Base-by-base conservation (phyloP, 2,113 vertebrate species). In the Corynorhinus townsendii region DNA sequence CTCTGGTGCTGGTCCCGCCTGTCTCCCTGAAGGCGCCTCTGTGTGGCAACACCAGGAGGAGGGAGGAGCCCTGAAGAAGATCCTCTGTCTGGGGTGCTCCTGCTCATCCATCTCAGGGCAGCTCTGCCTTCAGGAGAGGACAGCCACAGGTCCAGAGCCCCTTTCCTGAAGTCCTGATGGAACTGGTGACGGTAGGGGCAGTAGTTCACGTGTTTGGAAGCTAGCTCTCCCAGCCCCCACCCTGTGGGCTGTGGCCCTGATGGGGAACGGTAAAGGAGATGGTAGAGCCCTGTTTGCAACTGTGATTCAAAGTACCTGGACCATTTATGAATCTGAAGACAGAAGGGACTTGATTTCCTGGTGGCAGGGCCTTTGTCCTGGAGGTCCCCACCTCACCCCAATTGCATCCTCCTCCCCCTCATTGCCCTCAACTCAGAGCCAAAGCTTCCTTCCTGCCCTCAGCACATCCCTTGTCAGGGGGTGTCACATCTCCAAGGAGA, bases 191-290 rank as follows among this genome's bases (percentile, higher is more conserved):
- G 33, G 49, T 5, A 28, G 20, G 35, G 28, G 20, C 5, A 1
- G 17, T 59, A 38, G 24, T 11, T 54, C 4, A 2, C 4, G 11
- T 8, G 66, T 43, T n/a, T 2, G 3, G 26, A 38, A 22, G 4
- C 15, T 7, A 19, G 35, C 8, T 59, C 35, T 24, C 22, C 35
- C 30, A 3, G 1, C 12, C 62, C 10, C 28, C 0, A 15, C 22
- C 1, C 26, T 45, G 69, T 38, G 76, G 28, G 20, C 38, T 24
- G 12, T 7, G 26, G 45, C 1, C 0, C 22, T 6, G 49, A 10
- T 0, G 28, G 28, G 14, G 16, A 4, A 5, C 7, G 17, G 54
- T 8, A 6, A 62, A 54, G 54, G 15, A 22, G 69, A 38, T 0
- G 24, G 49, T 2, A 19, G 4, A 8, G 19, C 26, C 28, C 7